Conservation (phyloP, 2,797 vertebrate species). For the Phoebastria nigripes region DNA sequence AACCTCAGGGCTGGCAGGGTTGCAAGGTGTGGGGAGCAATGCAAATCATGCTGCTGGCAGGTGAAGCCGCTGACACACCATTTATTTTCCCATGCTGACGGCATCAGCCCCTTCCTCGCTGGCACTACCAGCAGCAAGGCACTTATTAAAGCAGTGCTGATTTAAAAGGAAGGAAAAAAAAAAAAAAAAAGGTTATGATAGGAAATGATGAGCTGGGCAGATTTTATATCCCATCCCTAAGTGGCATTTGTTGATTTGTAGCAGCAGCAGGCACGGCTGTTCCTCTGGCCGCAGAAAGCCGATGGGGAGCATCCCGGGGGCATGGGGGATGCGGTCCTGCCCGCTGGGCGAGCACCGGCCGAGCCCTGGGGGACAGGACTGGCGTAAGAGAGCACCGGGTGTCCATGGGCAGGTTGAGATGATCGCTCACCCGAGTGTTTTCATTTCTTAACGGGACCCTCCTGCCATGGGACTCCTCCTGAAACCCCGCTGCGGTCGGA, state of each 20-base stretch:
- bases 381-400: accelerated
- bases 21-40: neutral
- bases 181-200: neutral
- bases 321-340: accelerated
- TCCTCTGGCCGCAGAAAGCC: neutral
- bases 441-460: neutral
- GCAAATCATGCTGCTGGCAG: neutral
- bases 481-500: accelerated
- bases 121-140: neutral
- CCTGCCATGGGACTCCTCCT: neutral
- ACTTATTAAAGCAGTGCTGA: neutral
- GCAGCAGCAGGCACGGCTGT: neutral
- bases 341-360: accelerated
- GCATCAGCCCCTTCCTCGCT: neutral
- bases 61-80: neutral
- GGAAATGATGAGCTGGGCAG: neutral
- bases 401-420: too few relatives aligned
- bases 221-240: neutral
- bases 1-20: neutral
- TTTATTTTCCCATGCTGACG: neutral
- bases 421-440: neutral
- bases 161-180: neutral
- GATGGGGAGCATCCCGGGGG: neutral
- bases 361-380: too few relatives aligned
- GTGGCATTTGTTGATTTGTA: neutral